Evolutionary conservation across 2,113 vertebrate genomes (phyloP).

Genomic region (Chinchilla lanigera): DNA sequence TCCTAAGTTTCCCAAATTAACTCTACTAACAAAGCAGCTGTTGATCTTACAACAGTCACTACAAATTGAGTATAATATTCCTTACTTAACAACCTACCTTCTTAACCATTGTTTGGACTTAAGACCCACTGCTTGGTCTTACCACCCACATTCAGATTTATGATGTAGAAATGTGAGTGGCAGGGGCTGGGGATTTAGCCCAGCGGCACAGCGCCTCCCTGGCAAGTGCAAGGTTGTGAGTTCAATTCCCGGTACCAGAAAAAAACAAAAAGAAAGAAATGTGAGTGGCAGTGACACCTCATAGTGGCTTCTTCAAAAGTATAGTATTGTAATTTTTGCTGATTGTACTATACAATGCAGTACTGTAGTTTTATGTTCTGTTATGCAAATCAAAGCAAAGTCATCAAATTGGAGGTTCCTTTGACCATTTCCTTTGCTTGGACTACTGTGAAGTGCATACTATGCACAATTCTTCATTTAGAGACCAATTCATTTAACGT

Average conservation of each 20-base stretch:
- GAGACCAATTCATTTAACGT: background rate
- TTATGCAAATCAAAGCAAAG: background rate
- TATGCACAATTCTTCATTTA: background rate
- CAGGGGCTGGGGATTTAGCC: no score
- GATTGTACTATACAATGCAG: background rate
- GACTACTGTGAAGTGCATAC: background rate
- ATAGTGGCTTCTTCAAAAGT: background rate
- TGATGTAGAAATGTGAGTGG: background rate
- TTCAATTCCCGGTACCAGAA: no score
- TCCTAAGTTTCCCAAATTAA: background rate
- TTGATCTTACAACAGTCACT: background rate
- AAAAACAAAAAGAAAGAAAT: no score
- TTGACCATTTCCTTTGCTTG: background rate
- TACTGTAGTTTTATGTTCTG: background rate
- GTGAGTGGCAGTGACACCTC: background rate
- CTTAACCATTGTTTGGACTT: background rate
- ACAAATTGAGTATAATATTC: background rate
- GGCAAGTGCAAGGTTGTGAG: no score
- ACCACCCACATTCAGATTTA: background rate
- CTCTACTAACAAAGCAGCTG: background rate
- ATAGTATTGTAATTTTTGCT: background rate
- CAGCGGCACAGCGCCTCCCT: no score
- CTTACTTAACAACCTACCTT: background rate
- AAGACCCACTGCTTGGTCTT: background rate
- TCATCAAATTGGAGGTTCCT: background rate